Evolutionary conservation across 2,113 vertebrate genomes (phyloP).

Genomic region (Struthidea cinerea): DNA sequence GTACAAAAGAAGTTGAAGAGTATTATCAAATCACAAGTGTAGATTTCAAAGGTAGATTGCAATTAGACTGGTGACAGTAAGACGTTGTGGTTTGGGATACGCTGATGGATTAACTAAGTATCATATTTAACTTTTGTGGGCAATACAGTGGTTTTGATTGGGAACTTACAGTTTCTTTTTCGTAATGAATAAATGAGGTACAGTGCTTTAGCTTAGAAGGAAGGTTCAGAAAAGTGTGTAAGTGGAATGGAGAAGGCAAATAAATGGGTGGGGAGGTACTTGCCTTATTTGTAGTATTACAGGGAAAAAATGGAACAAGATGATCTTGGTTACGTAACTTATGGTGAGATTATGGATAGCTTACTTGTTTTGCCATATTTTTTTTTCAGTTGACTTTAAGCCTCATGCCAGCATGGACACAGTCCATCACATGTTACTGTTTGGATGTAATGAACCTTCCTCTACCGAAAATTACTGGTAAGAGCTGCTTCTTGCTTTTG

Average conservation of each 20-base stretch:
- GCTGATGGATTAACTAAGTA: not conserved
- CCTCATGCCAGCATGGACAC: conserved; percentile 94
- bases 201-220: not conserved
- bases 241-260: not conserved
- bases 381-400: conserved; percentile 89
- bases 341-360: not conserved
- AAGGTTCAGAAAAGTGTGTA: not conserved
- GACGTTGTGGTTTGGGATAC: not conserved
- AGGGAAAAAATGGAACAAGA: not conserved
- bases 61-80: not conserved
- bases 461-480: conserved; percentile 89
- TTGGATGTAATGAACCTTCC: conserved; percentile 87
- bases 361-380: not conserved
- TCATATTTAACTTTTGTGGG: not conserved
- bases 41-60: not conserved
- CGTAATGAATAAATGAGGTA: not conserved
- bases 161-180: not conserved
- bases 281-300: not conserved
- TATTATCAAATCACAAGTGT: not conserved
- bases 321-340: not conserved
- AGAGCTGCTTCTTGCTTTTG: not conserved
- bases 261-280: not conserved
- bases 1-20: not conserved
- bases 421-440: conserved; percentile 95
- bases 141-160: not conserved